phyloP scores from a whole-genome alignment of 2,888 invertebrate genomes.

The Erannis defoliaria region DNA sequence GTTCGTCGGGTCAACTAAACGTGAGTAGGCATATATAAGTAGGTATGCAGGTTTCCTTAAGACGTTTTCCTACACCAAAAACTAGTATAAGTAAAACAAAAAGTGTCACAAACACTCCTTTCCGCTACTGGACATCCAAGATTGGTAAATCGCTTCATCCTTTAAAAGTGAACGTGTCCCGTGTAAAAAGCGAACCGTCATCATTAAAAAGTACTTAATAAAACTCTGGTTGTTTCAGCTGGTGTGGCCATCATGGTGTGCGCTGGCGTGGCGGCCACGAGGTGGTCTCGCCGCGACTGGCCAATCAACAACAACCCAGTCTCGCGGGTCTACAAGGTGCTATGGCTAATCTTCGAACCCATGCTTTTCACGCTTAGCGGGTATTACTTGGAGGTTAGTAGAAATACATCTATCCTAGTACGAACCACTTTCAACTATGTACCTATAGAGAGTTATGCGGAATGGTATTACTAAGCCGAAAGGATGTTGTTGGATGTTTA shows the following conservation, averaged over 20 bases:
- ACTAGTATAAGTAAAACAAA: too few relatives aligned
- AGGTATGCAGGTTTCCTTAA: too few relatives aligned
- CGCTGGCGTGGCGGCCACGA: constrained; percentile 76
- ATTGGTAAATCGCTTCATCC: too few relatives aligned
- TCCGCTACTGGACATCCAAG: too few relatives aligned
- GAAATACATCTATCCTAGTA: too few relatives aligned
- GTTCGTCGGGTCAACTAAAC: too few relatives aligned
- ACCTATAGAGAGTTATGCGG: neutral
- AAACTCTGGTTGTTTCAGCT: constrained; percentile 55
- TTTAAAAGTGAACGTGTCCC: too few relatives aligned
- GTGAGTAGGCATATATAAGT: too few relatives aligned
- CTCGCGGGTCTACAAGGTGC: constrained; percentile 73
- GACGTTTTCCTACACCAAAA: too few relatives aligned
- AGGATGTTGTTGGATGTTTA: neutral
- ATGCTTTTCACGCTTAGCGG: constrained; percentile 81
- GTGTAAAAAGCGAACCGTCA: neutral
- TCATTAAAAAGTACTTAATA: neutral
- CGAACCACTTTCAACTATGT: neutral
- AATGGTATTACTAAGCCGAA: neutral
- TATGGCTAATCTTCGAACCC: constrained; percentile 78
- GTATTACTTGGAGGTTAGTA: constrained; percentile 74
- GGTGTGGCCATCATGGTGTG: constrained; percentile 83
- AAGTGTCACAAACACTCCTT: too few relatives aligned
- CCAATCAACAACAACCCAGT: constrained; percentile 75
- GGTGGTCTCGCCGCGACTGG: constrained; percentile 79